Evolutionary conservation across 2,797 vertebrate species (phyloP), one percentile per base, ranked within the genome.

Genomic region (Peromyscus attwateri): DNA sequence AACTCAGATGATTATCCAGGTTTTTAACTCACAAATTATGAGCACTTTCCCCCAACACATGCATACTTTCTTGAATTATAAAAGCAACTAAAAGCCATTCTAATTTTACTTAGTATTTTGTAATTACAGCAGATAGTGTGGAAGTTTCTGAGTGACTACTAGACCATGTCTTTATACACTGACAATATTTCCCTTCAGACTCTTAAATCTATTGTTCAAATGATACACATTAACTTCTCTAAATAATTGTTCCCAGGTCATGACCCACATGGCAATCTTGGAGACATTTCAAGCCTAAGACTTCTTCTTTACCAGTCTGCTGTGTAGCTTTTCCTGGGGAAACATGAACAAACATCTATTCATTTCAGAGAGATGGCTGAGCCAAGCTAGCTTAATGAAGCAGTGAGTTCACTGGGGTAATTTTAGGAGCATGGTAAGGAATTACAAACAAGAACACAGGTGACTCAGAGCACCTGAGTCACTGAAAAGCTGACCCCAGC

Each of bases 1-100:
- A 77, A 80, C 29, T 71, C 55, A 95, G 68, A 64, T 73, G 60
- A 62, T 64, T 81, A 85, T 37, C 29, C 70, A 68, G 31, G 13
- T 71, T 95, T 95, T 77, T 12, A 88, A 85, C 21, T 83, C 40
- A 19, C 25, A 25, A 83, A 21, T 94, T 80, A 46, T 46, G 73
- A 87, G 37, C 6, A 46, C 23, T 96, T 94, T 85, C n/a, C 88
- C 46, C 57, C 6, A 6, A 49, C 16, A 52, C 5, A 6, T 34
- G 19, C 79, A 68, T 21, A 90, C 87, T 79, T 96, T 87, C 27
- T 87, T 62, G 23, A 25, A 57, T 85, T 87, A 76, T 40, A 55
- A 87, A 91, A 40, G 37, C 49, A 97, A 21, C 87, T 91, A 60
- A 93, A 91, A 83, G 46, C 70, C 16, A 57, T 84, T 34, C 71